Evolutionary conservation across 2,113 vertebrate genomes (phyloP), one percentile per base, ranked within the genome.

Genomic region (Amia ocellicauda): DNA sequence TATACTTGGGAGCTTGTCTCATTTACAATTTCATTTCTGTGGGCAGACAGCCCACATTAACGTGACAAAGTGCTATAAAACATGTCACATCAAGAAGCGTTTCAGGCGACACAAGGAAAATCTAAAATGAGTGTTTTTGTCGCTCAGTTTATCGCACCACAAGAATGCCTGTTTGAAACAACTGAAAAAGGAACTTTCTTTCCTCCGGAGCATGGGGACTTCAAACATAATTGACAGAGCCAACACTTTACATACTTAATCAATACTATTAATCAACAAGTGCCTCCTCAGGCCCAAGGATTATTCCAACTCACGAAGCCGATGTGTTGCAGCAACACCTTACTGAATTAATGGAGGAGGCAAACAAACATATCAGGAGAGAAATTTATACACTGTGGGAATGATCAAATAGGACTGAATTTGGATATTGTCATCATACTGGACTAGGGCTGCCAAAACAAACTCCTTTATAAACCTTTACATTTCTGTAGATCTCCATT

Each of bases 51-150:
- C 56, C 64, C 14, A 45, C 62, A 68, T 65, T 74, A 79, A 62
- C 69, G 47, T 72, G 76, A 81, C 75, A 68, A 76, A 80, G 60
- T 71, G 59, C 45, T 58, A 63, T 17, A n/a, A 28, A 2, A 10
- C 54, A 66, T 69, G 72, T 67, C 69, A 65, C n/a, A 19, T 54
- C 60, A 42, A 69, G 43, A 78, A 68, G 59, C 47, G 8, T 61
- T 17, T n/a, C 50, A 60, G 62, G 11, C 49, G 58, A 59, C 19
- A 51, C 51, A 52, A 26, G 31, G 49, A 57, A 13, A 53, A 43
- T 53, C 55, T 31, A 62, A 52, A 59, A 61, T 62, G 56, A 52
- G 50, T 66, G 53, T 54, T 60, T 65, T 70, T 66, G 47, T 45
- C 53, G 68, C 53, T 19, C 62, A 58, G 61, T 68, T 54, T 63